Evolutionary conservation across 2,888 invertebrate species (phyloP), one percentile per base, ranked within the genome.

Genomic region (Pammene fasciana): DNA sequence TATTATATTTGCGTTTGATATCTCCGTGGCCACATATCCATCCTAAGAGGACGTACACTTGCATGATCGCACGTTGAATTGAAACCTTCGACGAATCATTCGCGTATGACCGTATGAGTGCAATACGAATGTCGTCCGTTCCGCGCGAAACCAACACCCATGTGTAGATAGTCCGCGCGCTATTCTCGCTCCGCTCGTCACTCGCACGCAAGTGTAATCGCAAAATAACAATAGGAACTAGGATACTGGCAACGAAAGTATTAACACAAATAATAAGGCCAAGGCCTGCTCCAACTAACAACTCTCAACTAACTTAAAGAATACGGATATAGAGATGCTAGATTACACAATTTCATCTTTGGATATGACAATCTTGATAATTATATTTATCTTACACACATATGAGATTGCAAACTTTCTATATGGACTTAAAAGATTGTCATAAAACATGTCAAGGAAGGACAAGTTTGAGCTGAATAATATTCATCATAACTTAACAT

Each of bases 381-480:
- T 38, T 36, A 36, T 50, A 34, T 50, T 46, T 26, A 52, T 48
- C 48, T 46, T 65, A 67, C 59, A 18, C 36, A 34, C 52, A 34
- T 34, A 16, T 56, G 7, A 50, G 56, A 52, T 10, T 34, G 43
- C 8, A 64, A 34, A 54, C 36, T 16, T 45, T 43, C 45, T 46
- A 59, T 45, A 46, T 46, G 36, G 34, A 38, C 45, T 34, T 36
- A 50, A 16, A 62, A 68, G 52, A 52, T 59, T 36, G 43, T 45
- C 50, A 36, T 50, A 55, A 54, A 54, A 34, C 36, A 46, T 59
- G 16, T 55, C 16, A 36, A 75, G 80, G 79, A 79, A 80, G 80
- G 77, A 76, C 72, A 76, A 71, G 34, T 70, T 78, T 77, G 78
- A 82, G 75, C 79, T 78, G 67, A 72, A 76, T 14, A 55, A 71